Percentiles rank a stretch among this genome's conserved stretches.
phyloP scores from a whole-genome alignment of 2,113 vertebrate genomes.

The Ceyx melanurus region DNA sequence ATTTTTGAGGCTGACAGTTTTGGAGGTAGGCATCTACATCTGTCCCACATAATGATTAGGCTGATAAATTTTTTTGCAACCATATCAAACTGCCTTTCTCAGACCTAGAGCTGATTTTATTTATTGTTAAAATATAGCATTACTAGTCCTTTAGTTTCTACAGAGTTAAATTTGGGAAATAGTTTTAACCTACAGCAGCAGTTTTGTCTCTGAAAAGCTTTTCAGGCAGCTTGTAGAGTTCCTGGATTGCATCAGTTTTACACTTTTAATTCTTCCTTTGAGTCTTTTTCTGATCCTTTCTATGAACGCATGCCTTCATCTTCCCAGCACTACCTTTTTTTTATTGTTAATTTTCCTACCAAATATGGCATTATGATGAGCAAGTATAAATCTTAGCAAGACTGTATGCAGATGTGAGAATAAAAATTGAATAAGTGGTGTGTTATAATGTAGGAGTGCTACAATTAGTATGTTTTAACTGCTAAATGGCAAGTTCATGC shows the following conservation, averaged over 20 bases:
- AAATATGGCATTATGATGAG: neutral
- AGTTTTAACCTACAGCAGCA: neutral
- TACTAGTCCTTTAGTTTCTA: neutral
- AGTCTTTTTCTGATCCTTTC: neutral
- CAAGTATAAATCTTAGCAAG: neutral
- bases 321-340: neutral
- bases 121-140: neutral
- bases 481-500: neutral
- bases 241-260: neutral
- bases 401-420: neutral
- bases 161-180: neutral
- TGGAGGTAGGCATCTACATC: neutral
- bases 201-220: neutral
- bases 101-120: neutral
- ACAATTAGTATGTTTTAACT: neutral
- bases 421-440: neutral
- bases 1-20: neutral
- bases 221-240: neutral
- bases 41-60: neutral
- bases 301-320: neutral
- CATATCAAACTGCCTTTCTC: accelerated
- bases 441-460: neutral
- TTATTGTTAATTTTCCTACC: neutral
- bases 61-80: neutral
- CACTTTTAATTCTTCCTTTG: neutral